Evolutionary conservation across 53 echinoderm and acorn worm species (phyloP), one percentile per base, ranked within the genome.

Genomic region (Glandiceps talaboti): DNA sequence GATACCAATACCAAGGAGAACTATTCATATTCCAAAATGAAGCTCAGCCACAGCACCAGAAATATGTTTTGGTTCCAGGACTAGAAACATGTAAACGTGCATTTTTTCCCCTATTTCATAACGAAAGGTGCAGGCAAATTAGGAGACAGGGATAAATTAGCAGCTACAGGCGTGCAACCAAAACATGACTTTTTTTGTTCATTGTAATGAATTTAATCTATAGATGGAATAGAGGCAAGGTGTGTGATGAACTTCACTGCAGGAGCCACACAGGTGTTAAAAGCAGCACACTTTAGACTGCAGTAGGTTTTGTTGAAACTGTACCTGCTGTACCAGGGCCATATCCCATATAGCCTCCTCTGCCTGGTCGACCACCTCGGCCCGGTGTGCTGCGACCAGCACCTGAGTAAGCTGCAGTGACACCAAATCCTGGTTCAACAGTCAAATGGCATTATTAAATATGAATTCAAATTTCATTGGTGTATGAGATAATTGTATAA

Each of bases 341-440:
- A 45, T 87, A 83, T 82, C 76, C 79, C 30, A 78, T n/a, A 75
- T 83, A 83, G 85, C 89, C 85, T 73, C 76, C 89, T 77, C 85
- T 85, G 82, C 88, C 85, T 31, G 80, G 83, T 33, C 85, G 85
- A 78, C 89, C 82, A 74, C 83, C 85, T 76, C 85, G 30, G 28
- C 77, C 80, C 14, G 83, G 83, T 73, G 84, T 75, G 32, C 87
- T 83, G 27, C 87, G 87, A 28, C 83, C 83, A 79, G 79, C 76
- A 83, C 83, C 83, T 79, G 87, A 87, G 87, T 83, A 80, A 29
- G 87, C 80, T 32, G 81, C 76, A 33, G 80, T 83, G 29, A 82
- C 87, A 25, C 76, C 72, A 84, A 84, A 79, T 76, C 87, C 84
- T 83, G 80, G 80, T 45, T 45, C 64, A 45, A 45, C 64, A 45